Base-by-base conservation (phyloP, 1,140 invertebrate species). In the Drosophila malerkotliana region DNA sequence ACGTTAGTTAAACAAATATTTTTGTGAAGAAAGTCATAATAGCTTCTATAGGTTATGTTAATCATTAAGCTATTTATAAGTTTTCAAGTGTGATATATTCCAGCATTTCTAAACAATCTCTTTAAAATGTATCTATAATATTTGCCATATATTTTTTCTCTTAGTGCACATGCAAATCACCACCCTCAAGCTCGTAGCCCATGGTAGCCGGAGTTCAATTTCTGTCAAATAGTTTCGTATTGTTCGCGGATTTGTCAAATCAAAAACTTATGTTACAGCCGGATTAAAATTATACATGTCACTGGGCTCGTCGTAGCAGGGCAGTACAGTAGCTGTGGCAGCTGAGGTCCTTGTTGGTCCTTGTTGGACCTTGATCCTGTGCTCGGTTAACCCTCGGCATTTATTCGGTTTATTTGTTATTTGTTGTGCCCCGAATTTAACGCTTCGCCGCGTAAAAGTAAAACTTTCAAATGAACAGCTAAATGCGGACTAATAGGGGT, bases 391-490 rank as follows among this genome's bases (percentile, higher is more conserved):
- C 72, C 72, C 76, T 72, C 26, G 48, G 3, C 32, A 32, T 41
- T 41, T 14, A 28, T n/a, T 14, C 14, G 39, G 5, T 44, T 44
- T 44, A 44, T 44, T 44, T 47, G 15, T 47, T 47, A 47, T 72
- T 63, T 55, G 53, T 76, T 68, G 59, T 53, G 79, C 72, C 77
- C 76, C 34, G 34, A 81, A 91, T 91, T 91, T 91, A 89, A 91
- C 89, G 82, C 89, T 84, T 79, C 90, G 88, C 71, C 85, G 90
- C 79, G 74, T 74, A 74, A 87, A 87, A 88, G 67, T 79, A 76
- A 83, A 90, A 91, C 90, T 90, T 91, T 91, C 81, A 91, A 91
- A 91, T 91, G 90, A 91, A 91, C 90, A 91, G 90, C 77, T 91
- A 91, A 91, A 91, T 90, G 90, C 89, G 82, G 79, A 75, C 89